A percentile compares a stretch with the other conserved stretches of the same genome.
These are phyloP conservation scores for Ophthalmolycus amberensis DNA, from an alignment of 2,113 vertebrate genomes.

Conservation along the genomic window DNA sequence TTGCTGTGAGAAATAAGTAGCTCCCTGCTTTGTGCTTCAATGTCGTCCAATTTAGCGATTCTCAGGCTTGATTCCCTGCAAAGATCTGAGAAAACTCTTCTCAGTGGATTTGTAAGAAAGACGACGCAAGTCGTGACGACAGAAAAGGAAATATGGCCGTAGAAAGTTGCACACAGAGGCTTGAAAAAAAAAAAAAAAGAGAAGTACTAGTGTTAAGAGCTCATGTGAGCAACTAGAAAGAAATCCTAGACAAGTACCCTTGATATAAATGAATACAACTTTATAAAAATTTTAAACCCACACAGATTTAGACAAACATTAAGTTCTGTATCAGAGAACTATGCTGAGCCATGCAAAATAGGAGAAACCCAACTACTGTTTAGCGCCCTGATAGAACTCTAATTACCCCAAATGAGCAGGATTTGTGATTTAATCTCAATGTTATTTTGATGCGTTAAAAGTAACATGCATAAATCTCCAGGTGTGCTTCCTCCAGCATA, in stretches of 20 bases:
- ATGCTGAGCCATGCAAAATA: slow-evolving; percentile 72
- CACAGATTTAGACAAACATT: slow-evolving; percentile 61
- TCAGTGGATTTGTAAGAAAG: slow-evolving; percentile 39
- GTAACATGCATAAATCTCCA: slow-evolving; percentile 69
- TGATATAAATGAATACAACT: slow-evolving; percentile 69
- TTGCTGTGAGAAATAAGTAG: slow-evolving; percentile 41
- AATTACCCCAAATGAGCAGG: slow-evolving; percentile 42
- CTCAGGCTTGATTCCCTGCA: slow-evolving; percentile 63
- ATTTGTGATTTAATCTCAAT: slow-evolving; percentile 36
- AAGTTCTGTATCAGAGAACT: slow-evolving; percentile 50
- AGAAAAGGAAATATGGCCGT: slow-evolving; percentile 42
- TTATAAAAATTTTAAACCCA: slow-evolving; percentile 72
- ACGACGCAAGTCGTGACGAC: slow-evolving; percentile 11
- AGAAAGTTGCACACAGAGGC: slow-evolving; percentile 61
- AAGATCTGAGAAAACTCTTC: slow-evolving; percentile 52
- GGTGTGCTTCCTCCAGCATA: slow-evolving; percentile 46
- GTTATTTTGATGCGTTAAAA: slow-evolving; percentile 37
- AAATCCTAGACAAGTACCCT: slow-evolving; percentile 60
- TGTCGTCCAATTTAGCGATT: slow-evolving; percentile 46
- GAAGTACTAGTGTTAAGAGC: slow-evolving; percentile 44
- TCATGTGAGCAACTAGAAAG: slow-evolving; percentile 49
- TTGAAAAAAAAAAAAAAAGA: slow-evolving; percentile 30
- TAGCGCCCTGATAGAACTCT: slow-evolving; percentile 41
- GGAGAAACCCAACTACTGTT: slow-evolving; percentile 55
- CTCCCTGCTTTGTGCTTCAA: slow-evolving; percentile 77